Evolutionary conservation across 1,140 invertebrate species (phyloP), one percentile per base, ranked within the genome.

Genomic region (Anastrepha ludens): DNA sequence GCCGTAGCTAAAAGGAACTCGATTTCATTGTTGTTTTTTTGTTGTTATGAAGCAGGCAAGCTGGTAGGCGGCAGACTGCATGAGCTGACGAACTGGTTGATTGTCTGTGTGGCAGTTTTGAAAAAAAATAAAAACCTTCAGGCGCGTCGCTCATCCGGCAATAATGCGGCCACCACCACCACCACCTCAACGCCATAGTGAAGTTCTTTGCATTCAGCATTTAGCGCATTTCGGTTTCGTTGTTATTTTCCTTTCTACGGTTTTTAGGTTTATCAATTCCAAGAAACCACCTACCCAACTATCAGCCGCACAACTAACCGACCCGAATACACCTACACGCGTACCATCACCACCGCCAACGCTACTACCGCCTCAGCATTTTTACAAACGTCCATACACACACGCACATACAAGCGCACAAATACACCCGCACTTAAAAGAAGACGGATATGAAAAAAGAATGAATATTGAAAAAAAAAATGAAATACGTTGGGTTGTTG

Each of bases 401-500:
- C 13, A 50, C 44, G 7, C 17, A 64, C 17, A 5, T 2, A 64
- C 1, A n/a, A 5, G 17, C 29, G 20, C 29, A 29, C 29, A 39
- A 29, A 62, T 62, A 17, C 15, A n/a, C 74, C 29, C 44, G 74
- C 74, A 2, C 50, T 81, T 81, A 4, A 81, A 81, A 55, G 47
- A 55, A 50, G 74, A 81, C 74, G 74, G 74, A 81, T 81, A 55
- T 29, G 47, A 55, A 81, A 9, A 81, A 81, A 81, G 74, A 81
- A 81, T 81, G 74, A 81, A 81, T 81, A 81, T 81, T 44, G 74
- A 81, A 81, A 81, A 50, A 81, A 58, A 11, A 67, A 67, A 81
- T 55, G 13, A 9, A 13, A 15, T 62, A 47, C 74, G 74, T 81
- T 81, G 74, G 74, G 74, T 47, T 81, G 74, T 81, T 81, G 74